Evolutionary conservation across 2,888 invertebrate species (phyloP), one percentile per base, ranked within the genome.

Genomic region (Hipparchia sbordonii): DNA sequence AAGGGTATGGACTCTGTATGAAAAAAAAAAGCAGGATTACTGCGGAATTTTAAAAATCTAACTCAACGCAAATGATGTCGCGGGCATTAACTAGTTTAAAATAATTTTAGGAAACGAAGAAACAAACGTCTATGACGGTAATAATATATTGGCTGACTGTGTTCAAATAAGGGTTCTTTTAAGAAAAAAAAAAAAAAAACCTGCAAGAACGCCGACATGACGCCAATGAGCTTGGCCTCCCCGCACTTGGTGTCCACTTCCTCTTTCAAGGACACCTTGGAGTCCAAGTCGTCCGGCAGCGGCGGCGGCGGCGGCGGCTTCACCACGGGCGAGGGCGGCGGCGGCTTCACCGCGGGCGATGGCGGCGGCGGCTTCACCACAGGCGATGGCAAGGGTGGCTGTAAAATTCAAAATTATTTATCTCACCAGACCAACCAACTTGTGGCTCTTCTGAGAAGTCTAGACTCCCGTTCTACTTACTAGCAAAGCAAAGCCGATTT

Each of bases 191-290:
- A n/a, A n/a, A n/a, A n/a, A n/a, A n/a, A n/a, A n/a, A n/a, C n/a
- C 87, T 97, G 93, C 70, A 99, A 95, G 90, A 98, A 99, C 7
- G 98, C 97, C 5, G 98, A 97, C 82, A 98, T 96, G 72, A 99
- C 94, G 74, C 97, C 97, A 79, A 98, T 96, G n/a, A 97, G 94
- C 85, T 96, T 96, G 0, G 97, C 97, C 85, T 93, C 93, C 0
- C 93, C 92, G 73, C 89, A 90, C 13, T 87, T 84, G 0, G 84
- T 82, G 10, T 89, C 90, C 0, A 91, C 84, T 0, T 82, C 78
- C 6, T 86, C 87, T 56, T 82, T 85, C 8, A 90, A 51, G 45
- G 79, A 79, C 7, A 85, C 82, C 67, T 85, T 84, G 0, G 83
- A 48, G 39, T 89, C 85, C 70, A 84, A 9, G 63, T 91, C 90